Evolutionary conservation across 2,113 vertebrate genomes (phyloP).

Genomic region (Sprattus sprattus): DNA sequence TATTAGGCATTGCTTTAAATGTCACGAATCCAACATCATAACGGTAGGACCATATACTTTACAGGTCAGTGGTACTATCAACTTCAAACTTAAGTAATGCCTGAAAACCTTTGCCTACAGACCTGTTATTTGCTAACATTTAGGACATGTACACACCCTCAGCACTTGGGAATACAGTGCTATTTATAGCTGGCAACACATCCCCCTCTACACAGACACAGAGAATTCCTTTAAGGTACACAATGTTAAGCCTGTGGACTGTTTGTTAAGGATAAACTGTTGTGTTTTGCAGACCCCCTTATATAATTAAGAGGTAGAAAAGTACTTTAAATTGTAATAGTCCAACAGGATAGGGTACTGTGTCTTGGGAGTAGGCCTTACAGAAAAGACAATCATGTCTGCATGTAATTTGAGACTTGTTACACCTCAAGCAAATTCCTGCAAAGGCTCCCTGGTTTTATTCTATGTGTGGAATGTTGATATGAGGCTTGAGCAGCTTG

Average conservation of each 20-base stretch:
- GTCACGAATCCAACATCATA: neutral
- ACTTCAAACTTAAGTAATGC: neutral
- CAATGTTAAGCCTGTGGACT: neutral
- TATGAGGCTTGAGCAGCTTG: neutral
- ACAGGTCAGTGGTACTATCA: no score
- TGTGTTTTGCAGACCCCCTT: neutral
- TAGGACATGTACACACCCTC: neutral
- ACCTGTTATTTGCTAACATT: neutral
- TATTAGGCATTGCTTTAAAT: neutral
- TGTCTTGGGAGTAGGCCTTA: neutral
- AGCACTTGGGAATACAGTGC: neutral
- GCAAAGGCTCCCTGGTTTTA: neutral
- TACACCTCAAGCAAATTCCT: neutral
- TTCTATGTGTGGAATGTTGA: neutral
- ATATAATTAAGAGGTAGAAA: neutral
- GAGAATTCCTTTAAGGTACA: neutral
- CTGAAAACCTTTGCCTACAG: neutral
- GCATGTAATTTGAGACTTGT: no score
- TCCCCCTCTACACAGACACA: neutral
- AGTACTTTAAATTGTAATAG: neutral
- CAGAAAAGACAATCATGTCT: no score
- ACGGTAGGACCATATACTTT: no score
- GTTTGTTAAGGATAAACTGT: neutral
- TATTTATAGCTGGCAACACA: neutral
- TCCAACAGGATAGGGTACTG: neutral